These are phyloP conservation scores for Carollia perspicillata DNA, from an alignment of 2,113 vertebrate genomes.

Conservation along the genomic window DNA sequence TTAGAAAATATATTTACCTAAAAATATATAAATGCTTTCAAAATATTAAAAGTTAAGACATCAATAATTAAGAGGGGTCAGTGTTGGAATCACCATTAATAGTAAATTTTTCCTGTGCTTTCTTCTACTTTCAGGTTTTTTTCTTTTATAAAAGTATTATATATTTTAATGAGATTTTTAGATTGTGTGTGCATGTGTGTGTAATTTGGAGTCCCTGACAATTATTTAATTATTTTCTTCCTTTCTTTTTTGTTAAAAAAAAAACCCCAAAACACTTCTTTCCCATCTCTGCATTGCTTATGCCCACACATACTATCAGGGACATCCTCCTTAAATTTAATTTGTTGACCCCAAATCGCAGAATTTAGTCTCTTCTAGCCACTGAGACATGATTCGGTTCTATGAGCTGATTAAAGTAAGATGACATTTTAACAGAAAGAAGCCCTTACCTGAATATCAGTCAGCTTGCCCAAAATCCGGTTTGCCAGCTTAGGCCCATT, in stretches of 20 bases:
- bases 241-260: background rate
- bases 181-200: background rate
- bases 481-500: conserved; percentile 83
- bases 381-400: background rate
- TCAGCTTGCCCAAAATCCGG: conserved; percentile 83
- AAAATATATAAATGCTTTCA: background rate
- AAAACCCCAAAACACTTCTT: background rate
- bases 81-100: background rate
- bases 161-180: background rate
- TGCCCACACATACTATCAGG: background rate
- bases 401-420: background rate
- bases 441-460: conserved; percentile 86
- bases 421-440: background rate
- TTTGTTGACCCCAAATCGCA: background rate
- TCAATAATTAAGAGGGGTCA: background rate
- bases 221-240: background rate
- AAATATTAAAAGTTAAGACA: background rate
- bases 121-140: background rate
- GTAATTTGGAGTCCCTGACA: background rate
- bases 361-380: background rate
- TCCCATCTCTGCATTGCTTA: background rate
- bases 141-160: background rate
- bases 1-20: background rate
- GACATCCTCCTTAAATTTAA: background rate
- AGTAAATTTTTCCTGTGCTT: background rate